Evolutionary conservation across 2,113 vertebrate genomes (phyloP), one percentile per base, ranked within the genome.

Genomic region (Caranx ignobilis): DNA sequence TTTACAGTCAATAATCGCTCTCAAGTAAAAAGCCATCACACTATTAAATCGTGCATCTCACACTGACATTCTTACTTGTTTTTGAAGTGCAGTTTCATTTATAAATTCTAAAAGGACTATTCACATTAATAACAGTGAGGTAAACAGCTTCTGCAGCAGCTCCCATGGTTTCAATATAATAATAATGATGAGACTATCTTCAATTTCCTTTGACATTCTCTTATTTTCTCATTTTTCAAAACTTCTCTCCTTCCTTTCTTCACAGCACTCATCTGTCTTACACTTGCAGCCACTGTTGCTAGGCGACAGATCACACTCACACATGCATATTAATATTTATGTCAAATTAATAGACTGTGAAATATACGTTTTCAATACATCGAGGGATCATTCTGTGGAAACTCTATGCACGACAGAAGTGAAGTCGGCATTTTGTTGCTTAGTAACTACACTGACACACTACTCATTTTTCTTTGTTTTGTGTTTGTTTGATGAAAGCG

Each of bases 281-380:
- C 5, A 7, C 16, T 37, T 62, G 15, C 59, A 77, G 48, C n/a
- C 18, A 31, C 37, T 47, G 80, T 89, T 86, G 85, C 89, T 37
- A 69, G 69, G 85, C 79, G 73, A 87, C 84, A n/a, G 39, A 65
- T 71, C 19, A 63, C 45, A 80, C 19, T 56, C 16, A 2, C 59
- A 50, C 52, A 52, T 43, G 37, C 55, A 63, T 71, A 72, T 84
- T 74, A 63, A 77, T 81, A 66, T 83, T 59, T 72, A 35, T 2
- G 16, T 77, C 39, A 55, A 74, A 80, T 78, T 54, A 43, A 31
- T n/a, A 64, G 18, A 48, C 31, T 16, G 9, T 11, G 0, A 71
- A 31, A 61, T 57, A 41, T 50, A 34, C 2, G 15, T 16, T 75
- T 45, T 67, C 11, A 31, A 45, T 54, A 37, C 6, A 48, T 39